Evolutionary conservation across 2,797 vertebrate species (phyloP), one percentile per base, ranked within the genome.

Genomic region (Gallinago nigripennis): DNA sequence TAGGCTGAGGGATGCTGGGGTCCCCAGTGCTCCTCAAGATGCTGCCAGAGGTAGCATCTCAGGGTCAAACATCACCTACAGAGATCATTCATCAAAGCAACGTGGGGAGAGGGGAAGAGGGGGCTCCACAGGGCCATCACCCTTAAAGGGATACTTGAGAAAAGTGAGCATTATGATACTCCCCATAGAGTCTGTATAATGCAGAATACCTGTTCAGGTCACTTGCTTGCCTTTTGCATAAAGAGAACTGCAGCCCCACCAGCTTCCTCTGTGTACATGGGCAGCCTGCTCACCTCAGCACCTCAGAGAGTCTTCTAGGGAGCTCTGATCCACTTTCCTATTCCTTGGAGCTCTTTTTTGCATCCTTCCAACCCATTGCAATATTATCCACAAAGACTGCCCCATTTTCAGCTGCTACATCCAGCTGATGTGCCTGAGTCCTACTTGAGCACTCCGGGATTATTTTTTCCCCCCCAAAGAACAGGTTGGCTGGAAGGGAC

Each of bases 261-360:
- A 85, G 24, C 30, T 37, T 41, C 37, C 58, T 53, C 54, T 0
- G 0, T 5, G 31, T 5, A 2, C 0, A 0, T 72, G 63, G 20
- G 33, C 57, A 95, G 41, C 30, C 76, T 43, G 53, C 45, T 70
- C 57, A 41, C 39, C 69, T 30, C 15, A 9, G 28, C 28, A 16
- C 14, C 68, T 43, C 25, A 28, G 35, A 66, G 27, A 28, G 18
- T 13, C 37, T 56, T 48, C 30, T 20, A 17, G 28, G 60, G 30
- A 90, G 28, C 83, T 86, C 48, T 45, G 39, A 80, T 45, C n/a
- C 28, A 27, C 21, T 15, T 73, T 16, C 19, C 43, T 64, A 27
- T 31, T 65, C 72, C 72, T 53, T 56, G 31, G 30, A 88, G 45
- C 12, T 45, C 24, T 57, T 56, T 11, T 56, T 30, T 21, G n/a